Evolutionary conservation across 2,113 vertebrate genomes (phyloP).

Genomic region (Charina bottae): DNA sequence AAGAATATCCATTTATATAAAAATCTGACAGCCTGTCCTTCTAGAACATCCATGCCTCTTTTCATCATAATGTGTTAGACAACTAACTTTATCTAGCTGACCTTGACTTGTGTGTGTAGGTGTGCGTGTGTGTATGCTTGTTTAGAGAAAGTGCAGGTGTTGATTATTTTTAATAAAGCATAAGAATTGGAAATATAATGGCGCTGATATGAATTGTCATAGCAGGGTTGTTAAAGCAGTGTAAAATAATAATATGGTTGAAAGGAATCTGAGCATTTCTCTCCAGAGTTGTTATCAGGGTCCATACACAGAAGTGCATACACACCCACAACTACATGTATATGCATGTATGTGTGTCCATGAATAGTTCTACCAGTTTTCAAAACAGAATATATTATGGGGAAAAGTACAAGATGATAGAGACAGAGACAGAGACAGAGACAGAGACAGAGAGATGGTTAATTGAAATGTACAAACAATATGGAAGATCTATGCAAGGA

Average conservation of each 20-base stretch:
- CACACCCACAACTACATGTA: background rate
- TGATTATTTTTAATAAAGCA: background rate
- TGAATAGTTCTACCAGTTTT: slow-evolving; percentile 6
- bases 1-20: slow-evolving; percentile 40
- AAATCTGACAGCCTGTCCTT: slow-evolving; percentile 44
- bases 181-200: slow-evolving; percentile 14
- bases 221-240: background rate
- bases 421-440: background rate
- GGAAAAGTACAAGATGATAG: background rate
- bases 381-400: background rate
- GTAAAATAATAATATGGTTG: background rate
- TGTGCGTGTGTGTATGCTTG: slow-evolving; percentile 1
- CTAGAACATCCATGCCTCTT: slow-evolving; percentile 21
- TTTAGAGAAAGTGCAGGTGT: background rate
- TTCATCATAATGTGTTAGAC: slow-evolving; percentile 41
- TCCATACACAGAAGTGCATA: background rate
- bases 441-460: background rate
- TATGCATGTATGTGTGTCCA: background rate
- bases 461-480: background rate
- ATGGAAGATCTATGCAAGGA: background rate
- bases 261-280: background rate
- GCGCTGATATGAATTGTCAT: background rate
- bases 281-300: background rate
- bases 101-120: slow-evolving; percentile 35
- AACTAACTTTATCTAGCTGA: slow-evolving; percentile 30